These are phyloP conservation scores for Bombus breviceps DNA, from an alignment of 1,140 invertebrate genomes.

Conservation along the genomic window DNA sequence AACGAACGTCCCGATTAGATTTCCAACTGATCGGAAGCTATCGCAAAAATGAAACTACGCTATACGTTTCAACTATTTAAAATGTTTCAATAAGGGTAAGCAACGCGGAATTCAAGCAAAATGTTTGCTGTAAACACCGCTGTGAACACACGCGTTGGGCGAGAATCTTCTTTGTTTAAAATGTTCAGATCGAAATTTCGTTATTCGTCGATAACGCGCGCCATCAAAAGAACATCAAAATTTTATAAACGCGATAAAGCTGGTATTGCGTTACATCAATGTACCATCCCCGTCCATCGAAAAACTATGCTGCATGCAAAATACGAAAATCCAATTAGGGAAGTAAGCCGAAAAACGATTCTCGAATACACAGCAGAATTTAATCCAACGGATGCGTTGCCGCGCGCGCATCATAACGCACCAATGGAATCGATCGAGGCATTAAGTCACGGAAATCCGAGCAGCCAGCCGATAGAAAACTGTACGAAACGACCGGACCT, in stretches of 20 bases:
- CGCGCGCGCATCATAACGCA: neutral
- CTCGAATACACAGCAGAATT: conserved; percentile 16
- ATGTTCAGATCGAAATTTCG: neutral
- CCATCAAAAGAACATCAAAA: neutral
- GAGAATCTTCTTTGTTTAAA: neutral
- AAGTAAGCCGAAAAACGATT: conserved; percentile 45
- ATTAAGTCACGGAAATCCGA: conserved; percentile 8
- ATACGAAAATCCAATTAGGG: conserved; percentile 36
- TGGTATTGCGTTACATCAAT: neutral
- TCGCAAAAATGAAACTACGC: neutral
- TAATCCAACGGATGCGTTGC: conserved; percentile 11
- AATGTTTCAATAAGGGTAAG: neutral
- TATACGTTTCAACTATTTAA: neutral
- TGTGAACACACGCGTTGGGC: too few relatives aligned
- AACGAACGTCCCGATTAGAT: neutral
- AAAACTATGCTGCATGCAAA: neutral
- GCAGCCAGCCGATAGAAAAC: neutral
- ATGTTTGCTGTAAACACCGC: too few relatives aligned
- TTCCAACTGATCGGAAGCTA: neutral
- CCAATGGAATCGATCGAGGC: conserved; percentile 21
- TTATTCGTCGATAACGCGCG: neutral
- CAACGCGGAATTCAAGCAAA: too few relatives aligned
- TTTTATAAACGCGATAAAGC: conserved; percentile 1
- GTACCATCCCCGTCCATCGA: neutral
- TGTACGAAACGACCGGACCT: neutral